Base-by-base conservation (phyloP, 2,113 vertebrate genomes). In the Engraulis encrasicolus region DNA sequence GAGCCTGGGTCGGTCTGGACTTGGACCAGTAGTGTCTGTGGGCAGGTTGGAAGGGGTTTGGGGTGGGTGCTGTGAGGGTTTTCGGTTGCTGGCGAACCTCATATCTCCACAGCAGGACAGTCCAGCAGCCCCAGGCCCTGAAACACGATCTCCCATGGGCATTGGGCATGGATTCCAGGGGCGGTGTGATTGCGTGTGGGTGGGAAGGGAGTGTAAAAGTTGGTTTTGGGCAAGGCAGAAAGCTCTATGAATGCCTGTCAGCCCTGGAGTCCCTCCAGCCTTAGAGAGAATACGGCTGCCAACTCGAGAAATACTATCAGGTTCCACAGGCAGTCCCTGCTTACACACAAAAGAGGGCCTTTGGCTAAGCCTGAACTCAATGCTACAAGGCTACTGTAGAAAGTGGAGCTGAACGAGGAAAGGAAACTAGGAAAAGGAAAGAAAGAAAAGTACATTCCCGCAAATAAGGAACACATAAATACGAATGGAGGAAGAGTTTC, bases 111-210 rank as follows among this genome's bases (percentile, higher is more conserved):
- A 45, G 38, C 5, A 34, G 52, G 54, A 27, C 74, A 81, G 88
- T 89, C 87, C 85, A 89, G 90, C 85, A 89, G 80, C 90, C 86
- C 86, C 78, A 82, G 82, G 86, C 86, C 77, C 83, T 87, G 93
- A 91, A 94, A 94, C 87, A 50, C 18, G 90, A 94, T 81, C 88
- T 34, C 66, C 66, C 66, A 50, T 83, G 82, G 80, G 80, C 83
- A 86, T 31, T n/a, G n/a, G n/a, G 66, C 66, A 34, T 34, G 27
- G 85, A 61, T 80, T 83, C 80, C 71, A 74, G 50, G 40, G 84
- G 58, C 86, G 82, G 54, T 17, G 52, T 20, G 52, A 19, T 17
- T 54, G 6, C n/a, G n/a, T n/a, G n/a, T n/a, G 52, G 52, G 17
- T 54, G 52, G 52, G 52, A 20, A 20, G 66, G 66, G 31, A 31